Evolutionary conservation across 2,797 vertebrate genomes (phyloP).

Genomic region (Micrastur ruficollis): DNA sequence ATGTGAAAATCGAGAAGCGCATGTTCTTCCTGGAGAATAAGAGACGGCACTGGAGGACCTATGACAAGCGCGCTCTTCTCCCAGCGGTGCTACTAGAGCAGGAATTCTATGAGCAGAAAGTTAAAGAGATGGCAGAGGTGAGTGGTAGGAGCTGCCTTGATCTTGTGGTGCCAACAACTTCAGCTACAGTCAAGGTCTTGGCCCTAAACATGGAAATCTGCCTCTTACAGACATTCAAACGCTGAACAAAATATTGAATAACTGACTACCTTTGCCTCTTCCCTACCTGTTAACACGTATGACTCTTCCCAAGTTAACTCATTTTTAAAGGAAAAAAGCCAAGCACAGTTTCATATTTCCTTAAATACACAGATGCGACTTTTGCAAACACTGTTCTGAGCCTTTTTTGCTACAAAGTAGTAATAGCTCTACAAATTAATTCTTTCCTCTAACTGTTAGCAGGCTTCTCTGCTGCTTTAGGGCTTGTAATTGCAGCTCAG

Average conservation of each 20-base stretch:
- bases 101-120: slow-evolving; percentile 91
- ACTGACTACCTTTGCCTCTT: neutral
- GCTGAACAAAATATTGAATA: neutral
- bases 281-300: neutral
- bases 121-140: slow-evolving; percentile 97
- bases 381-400: neutral
- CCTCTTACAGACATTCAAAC: neutral
- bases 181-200: neutral
- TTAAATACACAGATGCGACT: neutral
- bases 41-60: slow-evolving; percentile 85
- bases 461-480: neutral
- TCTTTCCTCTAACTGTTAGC: neutral
- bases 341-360: neutral
- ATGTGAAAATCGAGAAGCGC: slow-evolving; percentile 84
- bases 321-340: neutral
- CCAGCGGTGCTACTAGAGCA: slow-evolving; percentile 87
- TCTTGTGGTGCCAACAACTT: neutral
- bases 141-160: neutral
- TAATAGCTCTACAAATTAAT: neutral
- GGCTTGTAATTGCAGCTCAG: neutral
- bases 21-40: slow-evolving; percentile 96
- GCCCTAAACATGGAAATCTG: neutral
- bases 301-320: neutral
- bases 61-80: slow-evolving; percentile 82
- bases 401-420: neutral